Evolutionary conservation across 1,140 invertebrate genomes (phyloP), one percentile per base, ranked within the genome.

Genomic region (Zaprionus davidi): DNA sequence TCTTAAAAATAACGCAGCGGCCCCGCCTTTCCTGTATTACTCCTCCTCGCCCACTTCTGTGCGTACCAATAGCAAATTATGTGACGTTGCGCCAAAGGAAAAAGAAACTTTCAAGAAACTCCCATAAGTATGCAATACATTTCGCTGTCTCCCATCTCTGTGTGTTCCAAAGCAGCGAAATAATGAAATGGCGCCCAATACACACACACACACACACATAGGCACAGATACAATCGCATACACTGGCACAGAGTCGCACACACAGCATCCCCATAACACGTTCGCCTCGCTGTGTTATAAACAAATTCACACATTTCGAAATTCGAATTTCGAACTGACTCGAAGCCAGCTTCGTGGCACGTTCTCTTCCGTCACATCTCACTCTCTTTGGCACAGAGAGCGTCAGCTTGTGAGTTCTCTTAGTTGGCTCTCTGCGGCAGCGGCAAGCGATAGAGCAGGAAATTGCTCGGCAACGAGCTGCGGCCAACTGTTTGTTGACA

Each of bases 221-320:
- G 15, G 17, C 12, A 66, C 53, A 49, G 12, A 44, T 57, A 20
- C 46, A 20, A 12, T 15, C 12, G 5, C 31, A 26, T 26, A 26
- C 26, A 26, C 26, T 26, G 26, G 6, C 34, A 9, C 17, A 49
- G 2, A 20, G 12, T 15, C 12, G 5, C 34, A 31, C 7, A 13
- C 36, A 53, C 68, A 84, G 74, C 68, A 76, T 75, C 67, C 46
- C 6, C n/a, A 28, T 26, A 34, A 20, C 36, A 66, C 56, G 49
- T 65, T 59, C 17, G 20, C 22, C 70, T 34, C 17, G 64, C 26
- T 65, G 66, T 71, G 62, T 66, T 75, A 88, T 88, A 81, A 87
- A 81, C 85, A 88, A 88, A 88, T 88, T 88, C 76, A 85, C 84
- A 88, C 85, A 79, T 90, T 88, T 88, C 84, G 84, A 87, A 87